Base-by-base conservation (phyloP, 1,140 invertebrate species). In the Neodiprion fabricii region DNA sequence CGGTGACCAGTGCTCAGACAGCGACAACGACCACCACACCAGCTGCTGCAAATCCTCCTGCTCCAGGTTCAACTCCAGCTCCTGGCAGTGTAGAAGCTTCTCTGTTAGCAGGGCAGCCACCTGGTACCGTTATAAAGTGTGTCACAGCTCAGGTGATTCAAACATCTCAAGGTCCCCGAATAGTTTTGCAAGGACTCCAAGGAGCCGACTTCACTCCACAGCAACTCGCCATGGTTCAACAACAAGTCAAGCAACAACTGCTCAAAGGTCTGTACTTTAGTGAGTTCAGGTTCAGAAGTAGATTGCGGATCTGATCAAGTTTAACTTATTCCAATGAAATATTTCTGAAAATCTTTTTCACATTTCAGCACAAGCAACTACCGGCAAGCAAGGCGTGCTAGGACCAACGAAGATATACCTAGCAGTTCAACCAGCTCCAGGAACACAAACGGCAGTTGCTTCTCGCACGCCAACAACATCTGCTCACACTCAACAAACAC, bases 241-340 rank as follows among this genome's bases (percentile, higher is more conserved):
- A 95, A 79, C 95, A 96, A 89, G 95, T 96, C 1, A 96, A 96
- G 86, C 95, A 96, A 80, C 95, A 96, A 83, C 84, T 96, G 49
- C 87, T 96, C 49, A 96, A 96, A 92, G 94, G 94, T 95, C 84
- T 85, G 50, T 74, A 1, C 28, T 40, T 40, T 5, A 40, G 5
- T 40, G 28, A 40, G 1, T 40, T 73, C 50, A 65, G 40, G 73
- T 71, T 66, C 49, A 72, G 50, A 40, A 40, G 1, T 40, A 40
- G 28, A 53, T 74, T 65, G 7, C 47, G 10, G 23, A 66, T 72
- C 28, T 68, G 74, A 65, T 65, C 23, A 71, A 72, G 21, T 69
- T 21, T 48, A 47, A 73, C 48, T 67, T 73, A 72, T n/a, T 3
- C 10, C 14, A 70, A 7, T 7, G n/a, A n/a, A 14, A 5, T 65